Evolutionary conservation across 2,113 vertebrate species (phyloP), one percentile per base, ranked within the genome.

Genomic region (Actinemys pallida): DNA sequence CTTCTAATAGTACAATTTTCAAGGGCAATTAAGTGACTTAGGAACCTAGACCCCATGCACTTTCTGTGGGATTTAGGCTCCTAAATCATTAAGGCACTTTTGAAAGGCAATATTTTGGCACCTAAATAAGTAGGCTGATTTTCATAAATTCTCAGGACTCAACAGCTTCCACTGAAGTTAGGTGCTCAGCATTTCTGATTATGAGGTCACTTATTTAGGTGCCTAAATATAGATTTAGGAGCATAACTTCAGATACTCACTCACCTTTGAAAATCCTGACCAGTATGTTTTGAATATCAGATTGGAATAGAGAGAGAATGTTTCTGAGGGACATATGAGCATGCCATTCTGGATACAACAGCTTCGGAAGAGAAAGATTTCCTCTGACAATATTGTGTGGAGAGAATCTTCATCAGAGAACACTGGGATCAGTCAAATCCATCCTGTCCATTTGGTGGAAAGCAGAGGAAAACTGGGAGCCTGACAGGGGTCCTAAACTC

Each of bases 401-500:
- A 8, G 17, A 95, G 86, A 83, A 16, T 89, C 22, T 69, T 65
- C 81, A 54, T 25, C 14, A 93, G 31, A 17, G 54, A 82, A 42
- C 31, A 80, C 19, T 52, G 31, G 7, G 90, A 52, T 93, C 84
- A 83, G 27, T 92, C 84, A 89, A 1, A 0, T 92, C 87, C 75
- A 65, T 7, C 13, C 14, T 56, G 6, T 25, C 92, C 52, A 84
- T 94, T 94, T 62, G 59, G 54, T 50, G 5, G 90, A 84, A 95
- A 16, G 24, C 87, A n/a, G 50, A 93, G 72, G 57, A 91, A 50
- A 91, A 20, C n/a, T 90, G 22, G 90, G 75, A 92, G 82, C 35
- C 85, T 49, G 16, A 53, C 14, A 82, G 86, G 59, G 8, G 35
- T 69, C 65, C 35, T 69, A 72, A 86, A 53, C 53, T 5, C 80